Percentiles rank a stretch among this genome's conserved stretches.
Evolutionary conservation across 2,888 invertebrate genomes (phyloP).

Genomic region (Epinotia ramella): DNA sequence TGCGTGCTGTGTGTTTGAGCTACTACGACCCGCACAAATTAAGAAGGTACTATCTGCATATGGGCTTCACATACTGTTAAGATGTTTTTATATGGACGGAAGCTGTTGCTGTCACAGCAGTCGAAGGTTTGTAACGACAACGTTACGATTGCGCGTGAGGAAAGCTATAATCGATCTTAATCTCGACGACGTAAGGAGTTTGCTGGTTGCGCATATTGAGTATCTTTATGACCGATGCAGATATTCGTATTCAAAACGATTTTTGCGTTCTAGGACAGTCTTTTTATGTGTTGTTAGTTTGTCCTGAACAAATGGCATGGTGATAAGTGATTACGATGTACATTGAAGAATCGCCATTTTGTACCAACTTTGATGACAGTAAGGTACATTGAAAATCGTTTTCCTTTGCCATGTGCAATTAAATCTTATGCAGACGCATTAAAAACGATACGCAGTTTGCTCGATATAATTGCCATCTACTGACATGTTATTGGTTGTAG

Average conservation of each 20-base stretch:
- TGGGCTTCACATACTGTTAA: neutral
- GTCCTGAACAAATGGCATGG: neutral
- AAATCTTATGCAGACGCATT: neutral
- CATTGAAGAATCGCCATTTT: neutral
- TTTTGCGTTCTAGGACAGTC: neutral
- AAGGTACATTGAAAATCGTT: too few species aligned
- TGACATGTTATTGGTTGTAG: neutral
- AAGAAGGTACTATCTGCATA: neutral
- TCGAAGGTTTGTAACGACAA: neutral
- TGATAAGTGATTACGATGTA: neutral
- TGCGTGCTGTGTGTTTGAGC: constrained; percentile 8
- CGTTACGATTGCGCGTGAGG: neutral
- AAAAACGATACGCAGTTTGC: neutral
- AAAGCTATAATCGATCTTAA: constrained; percentile 1
- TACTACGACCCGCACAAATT: neutral
- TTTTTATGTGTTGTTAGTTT: neutral
- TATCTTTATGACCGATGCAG: neutral
- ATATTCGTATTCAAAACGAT: neutral
- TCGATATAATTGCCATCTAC: neutral
- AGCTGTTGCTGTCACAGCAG: neutral
- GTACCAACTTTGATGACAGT: neutral
- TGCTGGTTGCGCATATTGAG: neutral
- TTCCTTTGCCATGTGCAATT: too few species aligned
- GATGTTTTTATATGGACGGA: neutral
- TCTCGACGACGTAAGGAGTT: neutral